Evolutionary conservation across 2,888 invertebrate species (phyloP), one percentile per base, ranked within the genome.

Genomic region (Lagria hirta): DNA sequence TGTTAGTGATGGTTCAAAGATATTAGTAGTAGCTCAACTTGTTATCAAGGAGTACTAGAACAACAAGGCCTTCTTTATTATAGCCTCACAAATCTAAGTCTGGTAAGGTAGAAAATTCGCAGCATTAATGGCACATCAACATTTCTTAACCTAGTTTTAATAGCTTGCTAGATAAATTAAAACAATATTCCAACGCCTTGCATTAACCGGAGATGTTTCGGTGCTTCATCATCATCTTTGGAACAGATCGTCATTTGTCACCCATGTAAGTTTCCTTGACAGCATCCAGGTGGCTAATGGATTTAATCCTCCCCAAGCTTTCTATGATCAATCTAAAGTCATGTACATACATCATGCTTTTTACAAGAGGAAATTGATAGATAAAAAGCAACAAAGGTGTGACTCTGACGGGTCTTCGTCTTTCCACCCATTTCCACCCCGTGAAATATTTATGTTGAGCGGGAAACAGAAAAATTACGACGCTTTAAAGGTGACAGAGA

Each of bases 271-370:
- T 56, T 58, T 51, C 49, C 37, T 43, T 58, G 59, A 60, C 60
- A 60, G 59, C 52, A 48, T 51, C 57, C 61, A 61, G 59, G 60
- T 61, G 60, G 58, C 55, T 62, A 62, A 62, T 62, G 61, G 59
- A 55, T 57, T 57, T 60, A 60, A 60, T 61, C 57, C 55, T 51
- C 54, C 48, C 53, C 47, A 38, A 49, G 51, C 49, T 48, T 52
- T 50, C 53, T 47, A 50, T 57, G 58, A 60, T 57, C 58, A 55
- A 52, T 53, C 52, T 46, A 49, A 54, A 56, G 53, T 55, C 55
- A 55, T 49, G 49, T 47, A 51, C 52, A 58, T 53, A 54, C 49
- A 58, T 56, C 54, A 54, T 42, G 44, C 40, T 32, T 30, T 32
- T 18, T 29, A 20, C 15, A 13, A 14, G 21, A 7, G 33, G 10